Percentiles rank a stretch among this genome's conserved stretches.
Conservation (phyloP, 2,797 vertebrate species). For the Xenopus petersii region DNA sequence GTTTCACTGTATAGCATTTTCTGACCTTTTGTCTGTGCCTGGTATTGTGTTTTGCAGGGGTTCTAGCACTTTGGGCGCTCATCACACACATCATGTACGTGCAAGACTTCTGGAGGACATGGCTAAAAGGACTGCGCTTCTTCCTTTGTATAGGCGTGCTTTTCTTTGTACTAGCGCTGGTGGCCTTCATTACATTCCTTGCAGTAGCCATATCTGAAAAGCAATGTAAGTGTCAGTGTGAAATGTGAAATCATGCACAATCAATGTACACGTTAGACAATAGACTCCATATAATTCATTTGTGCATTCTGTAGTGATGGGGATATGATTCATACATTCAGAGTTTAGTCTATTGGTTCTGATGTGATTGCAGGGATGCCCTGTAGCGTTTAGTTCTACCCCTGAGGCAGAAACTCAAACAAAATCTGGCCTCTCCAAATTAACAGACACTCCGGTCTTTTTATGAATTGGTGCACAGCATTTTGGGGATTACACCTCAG, state of each 20-base stretch:
- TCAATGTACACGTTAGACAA: neutral
- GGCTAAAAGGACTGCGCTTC: slow-evolving; percentile 90
- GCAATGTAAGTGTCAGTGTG: slow-evolving; percentile 72
- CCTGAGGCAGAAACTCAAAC: no score
- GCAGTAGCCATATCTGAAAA: slow-evolving; percentile 74
- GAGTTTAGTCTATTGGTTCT: no score
- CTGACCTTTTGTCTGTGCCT: neutral
- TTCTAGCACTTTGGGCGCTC: slow-evolving; percentile 89
- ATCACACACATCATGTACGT: slow-evolving; percentile 93
- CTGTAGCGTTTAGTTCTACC: no score
- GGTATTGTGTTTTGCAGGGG: slow-evolving; percentile 66
- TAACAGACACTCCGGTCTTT: no score
- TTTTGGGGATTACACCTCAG: no score
- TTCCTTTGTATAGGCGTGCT: slow-evolving; percentile 80
- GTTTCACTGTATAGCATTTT: no score
- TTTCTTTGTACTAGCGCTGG: slow-evolving; percentile 75
- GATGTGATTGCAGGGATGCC: no score
- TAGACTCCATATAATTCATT: neutral
- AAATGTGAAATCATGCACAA: neutral
- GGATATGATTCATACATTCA: no score
- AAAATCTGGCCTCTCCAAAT: no score
- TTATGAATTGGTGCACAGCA: no score
- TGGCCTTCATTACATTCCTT: slow-evolving; percentile 82
- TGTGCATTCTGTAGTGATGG: no score
- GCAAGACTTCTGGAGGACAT: slow-evolving; percentile 94